Conservation (phyloP, 1,140 invertebrate species). For the Nylanderia fulva region DNA sequence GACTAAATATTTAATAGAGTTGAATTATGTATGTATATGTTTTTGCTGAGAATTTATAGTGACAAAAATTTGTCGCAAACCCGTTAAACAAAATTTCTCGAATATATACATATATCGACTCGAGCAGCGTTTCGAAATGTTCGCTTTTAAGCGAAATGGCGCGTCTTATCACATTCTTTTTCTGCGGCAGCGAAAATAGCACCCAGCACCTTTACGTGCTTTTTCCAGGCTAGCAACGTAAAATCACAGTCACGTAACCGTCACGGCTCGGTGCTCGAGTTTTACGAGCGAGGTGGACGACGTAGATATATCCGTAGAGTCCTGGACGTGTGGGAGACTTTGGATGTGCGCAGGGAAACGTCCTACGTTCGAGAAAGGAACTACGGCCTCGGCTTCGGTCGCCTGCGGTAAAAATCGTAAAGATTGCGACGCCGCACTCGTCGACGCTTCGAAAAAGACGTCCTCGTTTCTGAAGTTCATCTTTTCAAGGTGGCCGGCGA, state of each 20-base stretch:
- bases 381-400: background rate
- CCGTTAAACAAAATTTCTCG: background rate
- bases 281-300: constrained; percentile 61
- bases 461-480: constrained; percentile 68
- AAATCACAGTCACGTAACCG: constrained; percentile 50
- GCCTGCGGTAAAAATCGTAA: constrained; percentile 61
- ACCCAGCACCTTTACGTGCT: background rate
- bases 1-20: background rate
- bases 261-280: constrained; percentile 3
- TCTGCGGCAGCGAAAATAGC: background rate
- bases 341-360: background rate
- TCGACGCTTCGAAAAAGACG: constrained; percentile 36
- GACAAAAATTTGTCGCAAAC: background rate
- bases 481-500: constrained; percentile 68
- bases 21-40: too few relatives aligned
- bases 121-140: background rate
- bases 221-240: constrained; percentile 16
- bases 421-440: constrained; percentile 19
- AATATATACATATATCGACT: background rate
- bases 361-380: background rate
- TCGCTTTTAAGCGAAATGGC: background rate
- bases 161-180: background rate
- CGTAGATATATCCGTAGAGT: background rate
- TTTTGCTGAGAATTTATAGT: too few relatives aligned
- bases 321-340: too few relatives aligned